Base-by-base conservation (phyloP, 1,140 invertebrate genomes). In the Goniozus legneri region DNA sequence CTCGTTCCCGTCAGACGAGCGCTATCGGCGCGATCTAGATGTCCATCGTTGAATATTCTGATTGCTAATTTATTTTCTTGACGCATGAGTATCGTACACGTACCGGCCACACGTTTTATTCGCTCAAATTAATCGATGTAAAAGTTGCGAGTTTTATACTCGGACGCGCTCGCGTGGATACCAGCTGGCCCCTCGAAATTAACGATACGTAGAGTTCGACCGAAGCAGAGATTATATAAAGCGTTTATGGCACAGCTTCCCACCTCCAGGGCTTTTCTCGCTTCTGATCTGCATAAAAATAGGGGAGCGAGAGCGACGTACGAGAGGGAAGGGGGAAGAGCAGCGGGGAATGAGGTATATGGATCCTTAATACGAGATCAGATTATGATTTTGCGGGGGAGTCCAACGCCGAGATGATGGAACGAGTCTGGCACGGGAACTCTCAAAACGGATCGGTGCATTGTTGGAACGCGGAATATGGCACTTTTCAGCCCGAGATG, bases 271-370 rank as follows among this genome's bases (percentile, higher is more conserved):
- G 69, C 68, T 27, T 27, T 10, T 58, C 64, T 65, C 66, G 62
- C 61, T 62, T 64, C 64, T 68, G 67, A 73, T 73, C 67, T 71
- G 70, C 70, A 73, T 73, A 73, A 73, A 73, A 73, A 73, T 73
- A 66, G 64, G 63, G 62, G 60, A 61, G 58, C 14, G 49, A 50
- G 22, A 43, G 19, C 21, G 31, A 20, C 21, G 42, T 3, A 31
- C 14, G 15, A 39, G 33, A 20, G 36, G 35, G 50, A 30, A 22
- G 30, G 13, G 15, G 22, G 16, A 16, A 12, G 45, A 15, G 47
- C 36, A 56, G 62, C 51, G 50, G 61, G 64, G 60, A 57, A 55
- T 14, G 14, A 16, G 3, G 34, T 14, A 14, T 12, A 18, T 16
- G 52, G 56, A 67, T 71, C 62, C 64, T 71, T 73, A 71, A 73